These are phyloP conservation scores for Iphiclides podalirius DNA, from an alignment of 2,888 invertebrate genomes.

Conservation along the genomic window DNA sequence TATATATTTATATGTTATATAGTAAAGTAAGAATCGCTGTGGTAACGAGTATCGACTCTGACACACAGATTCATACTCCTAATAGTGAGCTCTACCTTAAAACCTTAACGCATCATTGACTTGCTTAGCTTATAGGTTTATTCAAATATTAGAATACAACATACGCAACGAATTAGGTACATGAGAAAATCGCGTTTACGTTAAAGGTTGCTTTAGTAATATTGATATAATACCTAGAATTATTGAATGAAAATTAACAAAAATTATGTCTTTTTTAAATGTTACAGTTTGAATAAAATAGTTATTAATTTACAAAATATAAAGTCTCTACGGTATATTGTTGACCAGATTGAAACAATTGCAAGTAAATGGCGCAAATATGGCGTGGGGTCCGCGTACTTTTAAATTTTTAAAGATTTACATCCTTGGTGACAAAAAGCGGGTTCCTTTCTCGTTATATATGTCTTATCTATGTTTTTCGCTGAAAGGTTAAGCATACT, in stretches of 20 bases:
- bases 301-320: too few species aligned
- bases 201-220: background rate
- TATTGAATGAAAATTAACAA: background rate
- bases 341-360: too few species aligned
- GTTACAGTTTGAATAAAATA: too few species aligned
- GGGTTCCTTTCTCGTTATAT: too few species aligned
- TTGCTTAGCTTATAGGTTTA: conserved; percentile 3
- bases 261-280: too few species aligned
- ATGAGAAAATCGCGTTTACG: background rate
- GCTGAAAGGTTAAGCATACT: too few species aligned
- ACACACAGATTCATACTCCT: conserved; percentile 8
- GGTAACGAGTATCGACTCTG: conserved; percentile 14
- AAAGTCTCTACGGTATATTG: too few species aligned
- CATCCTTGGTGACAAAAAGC: too few species aligned
- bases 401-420: too few species aligned
- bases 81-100: background rate
- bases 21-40: background rate
- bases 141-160: conserved; percentile 11
- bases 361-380: too few species aligned
- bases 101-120: background rate
- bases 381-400: too few species aligned
- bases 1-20: background rate
- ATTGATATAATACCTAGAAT: background rate
- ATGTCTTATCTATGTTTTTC: too few species aligned
- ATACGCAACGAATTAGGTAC: background rate